A percentile compares a stretch with the other conserved stretches of the same genome.
phyloP scores from a whole-genome alignment of 2,888 invertebrate species.

The Sarcophaga caerulescens region DNA sequence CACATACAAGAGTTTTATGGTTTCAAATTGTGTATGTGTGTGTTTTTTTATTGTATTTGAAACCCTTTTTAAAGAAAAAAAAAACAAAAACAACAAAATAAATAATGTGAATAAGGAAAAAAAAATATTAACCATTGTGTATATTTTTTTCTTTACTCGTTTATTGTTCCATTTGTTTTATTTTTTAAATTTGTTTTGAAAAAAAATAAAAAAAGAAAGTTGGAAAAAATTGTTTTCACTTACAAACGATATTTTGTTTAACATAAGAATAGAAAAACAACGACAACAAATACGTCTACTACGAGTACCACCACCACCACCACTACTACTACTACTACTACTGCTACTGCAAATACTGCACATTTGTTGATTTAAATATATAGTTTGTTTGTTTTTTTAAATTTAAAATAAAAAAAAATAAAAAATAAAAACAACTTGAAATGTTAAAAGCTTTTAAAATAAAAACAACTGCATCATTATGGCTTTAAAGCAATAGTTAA shows the following conservation, averaged over 20 bases:
- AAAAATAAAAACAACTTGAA: slow-evolving; percentile 43
- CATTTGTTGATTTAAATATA: background rate
- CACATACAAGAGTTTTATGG: slow-evolving; percentile 7
- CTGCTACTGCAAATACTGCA: background rate
- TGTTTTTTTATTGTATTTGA: slow-evolving; percentile 16
- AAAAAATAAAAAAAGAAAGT: background rate
- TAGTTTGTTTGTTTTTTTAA: slow-evolving; percentile 3
- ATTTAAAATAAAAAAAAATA: slow-evolving; percentile 1
- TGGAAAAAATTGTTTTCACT: slow-evolving; percentile 33
- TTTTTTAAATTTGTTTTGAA: background rate
- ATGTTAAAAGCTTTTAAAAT: slow-evolving; percentile 62
- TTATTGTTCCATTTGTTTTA: slow-evolving; percentile 4
- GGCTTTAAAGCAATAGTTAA: slow-evolving; percentile 48
- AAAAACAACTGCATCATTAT: slow-evolving; percentile 46
- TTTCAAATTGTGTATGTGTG: slow-evolving; percentile 24
- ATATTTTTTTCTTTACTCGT: background rate
- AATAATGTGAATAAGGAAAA: background rate
- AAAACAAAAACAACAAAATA: background rate
- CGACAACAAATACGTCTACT: slow-evolving; percentile 3
- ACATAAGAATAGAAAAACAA: slow-evolving; percentile 17
- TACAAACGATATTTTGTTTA: slow-evolving; percentile 48
- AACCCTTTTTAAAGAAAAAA: background rate
- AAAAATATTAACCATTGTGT: background rate
- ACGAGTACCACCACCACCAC: too few relatives aligned
- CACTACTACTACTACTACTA: too few relatives aligned